Evolutionary conservation across 2,888 invertebrate genomes (phyloP).

Genomic region (Eupelmus urozonus): DNA sequence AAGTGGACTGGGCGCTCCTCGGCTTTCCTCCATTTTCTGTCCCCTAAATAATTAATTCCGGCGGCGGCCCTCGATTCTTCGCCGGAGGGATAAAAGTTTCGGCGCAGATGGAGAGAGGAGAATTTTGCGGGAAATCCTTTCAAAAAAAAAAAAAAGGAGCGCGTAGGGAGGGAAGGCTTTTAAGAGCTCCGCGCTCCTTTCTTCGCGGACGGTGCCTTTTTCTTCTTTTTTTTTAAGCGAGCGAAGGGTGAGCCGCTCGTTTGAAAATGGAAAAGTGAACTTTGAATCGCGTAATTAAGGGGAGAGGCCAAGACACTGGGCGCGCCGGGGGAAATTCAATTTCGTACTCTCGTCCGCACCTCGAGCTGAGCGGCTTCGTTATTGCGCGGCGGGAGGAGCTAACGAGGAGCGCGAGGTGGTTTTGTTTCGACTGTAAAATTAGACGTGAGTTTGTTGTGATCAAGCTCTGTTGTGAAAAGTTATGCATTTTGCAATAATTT

Average conservation of each 20-base stretch:
- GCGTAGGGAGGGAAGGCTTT: conserved; percentile 53
- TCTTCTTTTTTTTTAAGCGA: conserved; percentile 19
- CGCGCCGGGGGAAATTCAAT: conserved; percentile 52
- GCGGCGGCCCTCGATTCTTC: conserved; percentile 67
- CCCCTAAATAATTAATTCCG: conserved; percentile 78
- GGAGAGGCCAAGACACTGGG: conserved; percentile 46
- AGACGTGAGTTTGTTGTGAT: too few relatives aligned
- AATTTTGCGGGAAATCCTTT: conserved; percentile 61
- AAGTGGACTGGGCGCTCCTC: neutral
- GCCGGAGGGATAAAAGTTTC: conserved; percentile 56
- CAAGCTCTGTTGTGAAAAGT: too few relatives aligned
- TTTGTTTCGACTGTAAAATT: too few relatives aligned
- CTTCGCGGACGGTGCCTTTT: neutral
- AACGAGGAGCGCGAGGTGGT: too few relatives aligned
- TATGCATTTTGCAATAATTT: too few relatives aligned
- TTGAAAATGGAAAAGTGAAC: conserved; percentile 59
- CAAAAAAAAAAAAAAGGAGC: conserved; percentile 37
- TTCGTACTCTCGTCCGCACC: conserved; percentile 33
- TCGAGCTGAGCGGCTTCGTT: too few relatives aligned
- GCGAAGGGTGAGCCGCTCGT: neutral
- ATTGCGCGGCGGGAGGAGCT: too few relatives aligned
- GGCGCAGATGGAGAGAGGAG: conserved; percentile 55
- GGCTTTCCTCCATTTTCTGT: conserved; percentile 71
- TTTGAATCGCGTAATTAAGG: conserved; percentile 59
- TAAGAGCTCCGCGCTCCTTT: conserved; percentile 44